These are phyloP conservation scores for Eriosoma lanigerum DNA, from an alignment of 1,140 invertebrate species.

Conservation along the genomic window DNA sequence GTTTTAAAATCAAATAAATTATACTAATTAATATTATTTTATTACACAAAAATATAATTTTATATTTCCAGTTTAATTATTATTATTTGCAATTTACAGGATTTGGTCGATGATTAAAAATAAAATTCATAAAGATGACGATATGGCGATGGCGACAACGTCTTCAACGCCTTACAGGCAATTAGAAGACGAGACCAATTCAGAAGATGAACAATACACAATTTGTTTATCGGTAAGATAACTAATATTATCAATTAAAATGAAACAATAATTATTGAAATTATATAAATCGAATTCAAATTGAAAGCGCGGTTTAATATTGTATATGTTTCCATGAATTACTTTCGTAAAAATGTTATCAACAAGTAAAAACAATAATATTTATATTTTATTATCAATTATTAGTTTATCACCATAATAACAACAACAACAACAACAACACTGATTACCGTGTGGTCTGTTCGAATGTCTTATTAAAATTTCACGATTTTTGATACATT, in stretches of 20 bases:
- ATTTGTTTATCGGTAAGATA: background rate
- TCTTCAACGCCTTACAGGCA: background rate
- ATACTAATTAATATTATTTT: no score
- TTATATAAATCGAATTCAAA: background rate
- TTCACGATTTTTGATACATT: no score
- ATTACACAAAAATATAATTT: no score
- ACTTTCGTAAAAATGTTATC: conserved; percentile 2
- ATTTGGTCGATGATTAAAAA: background rate
- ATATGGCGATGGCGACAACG: background rate
- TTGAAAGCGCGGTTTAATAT: background rate
- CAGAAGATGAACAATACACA: background rate
- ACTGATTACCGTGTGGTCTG: no score
- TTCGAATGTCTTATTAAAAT: no score
- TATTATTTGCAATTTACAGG: background rate
- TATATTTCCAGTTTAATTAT: no score
- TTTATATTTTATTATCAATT: no score
- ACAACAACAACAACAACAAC: background rate
- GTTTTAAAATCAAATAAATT: no score
- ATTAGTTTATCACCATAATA: no score
- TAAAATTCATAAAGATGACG: background rate
- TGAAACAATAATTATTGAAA: no score
- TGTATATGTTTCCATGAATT: background rate
- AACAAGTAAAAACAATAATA: no score
- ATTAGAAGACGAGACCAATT: background rate
- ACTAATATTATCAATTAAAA: no score